These are phyloP conservation scores for Machimus atricapillus DNA, from an alignment of 2,888 invertebrate species.

Conservation along the genomic window DNA sequence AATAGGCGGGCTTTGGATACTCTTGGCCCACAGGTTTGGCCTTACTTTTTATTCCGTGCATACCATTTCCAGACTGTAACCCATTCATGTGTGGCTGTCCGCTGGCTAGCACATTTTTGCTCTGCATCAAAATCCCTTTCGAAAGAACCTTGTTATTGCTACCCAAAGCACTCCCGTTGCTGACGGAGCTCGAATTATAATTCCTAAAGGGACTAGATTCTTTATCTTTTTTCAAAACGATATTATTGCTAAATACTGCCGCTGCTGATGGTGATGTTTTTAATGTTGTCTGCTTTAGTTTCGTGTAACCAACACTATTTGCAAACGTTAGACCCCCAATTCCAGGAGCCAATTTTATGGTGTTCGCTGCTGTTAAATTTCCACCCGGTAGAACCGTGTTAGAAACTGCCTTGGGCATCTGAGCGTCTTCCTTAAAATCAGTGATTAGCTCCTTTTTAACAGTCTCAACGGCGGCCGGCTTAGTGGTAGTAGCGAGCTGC, in stretches of 20 bases:
- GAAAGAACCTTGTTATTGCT: constrained; percentile 23
- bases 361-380: constrained; percentile 52
- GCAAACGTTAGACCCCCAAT: constrained; percentile 62
- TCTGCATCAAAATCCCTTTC: constrained; percentile 32
- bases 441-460: constrained; percentile 73
- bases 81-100: background rate
- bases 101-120: constrained; percentile 8
- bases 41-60: constrained; percentile 51
- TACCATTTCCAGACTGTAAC: background rate
- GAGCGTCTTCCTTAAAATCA: constrained; percentile 10
- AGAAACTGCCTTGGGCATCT: constrained; percentile 14
- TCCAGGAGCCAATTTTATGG: constrained; percentile 61
- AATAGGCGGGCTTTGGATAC: constrained; percentile 96
- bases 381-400: constrained; percentile 26
- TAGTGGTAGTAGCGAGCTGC: constrained; percentile 56
- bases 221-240: constrained; percentile 38
- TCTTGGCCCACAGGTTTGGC: constrained; percentile 58
- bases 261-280: constrained; percentile 30
- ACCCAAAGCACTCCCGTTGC: constrained; percentile 4
- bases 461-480: constrained; percentile 57
- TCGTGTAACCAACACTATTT: constrained; percentile 60
- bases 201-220: constrained; percentile 43
- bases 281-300: constrained; percentile 56
- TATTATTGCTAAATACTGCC: constrained; percentile 19
- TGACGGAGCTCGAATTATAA: background rate